phyloP scores from a whole-genome alignment of 2,113 vertebrate genomes.

The Todiramphus saurophagus region DNA sequence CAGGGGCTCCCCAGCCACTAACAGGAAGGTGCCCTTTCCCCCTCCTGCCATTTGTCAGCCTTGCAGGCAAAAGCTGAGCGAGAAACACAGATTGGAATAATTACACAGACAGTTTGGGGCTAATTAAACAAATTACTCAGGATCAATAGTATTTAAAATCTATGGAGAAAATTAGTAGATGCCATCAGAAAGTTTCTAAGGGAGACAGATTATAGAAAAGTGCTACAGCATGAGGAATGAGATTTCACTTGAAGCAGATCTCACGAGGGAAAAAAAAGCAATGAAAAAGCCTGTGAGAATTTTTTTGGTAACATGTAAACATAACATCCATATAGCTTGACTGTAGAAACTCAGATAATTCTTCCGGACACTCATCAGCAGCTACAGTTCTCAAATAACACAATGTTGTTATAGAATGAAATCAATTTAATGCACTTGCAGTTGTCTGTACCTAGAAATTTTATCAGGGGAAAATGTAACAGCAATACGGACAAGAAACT shows the following conservation, averaged over 20 bases:
- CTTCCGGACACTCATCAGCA: not conserved
- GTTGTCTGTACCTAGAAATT: not conserved
- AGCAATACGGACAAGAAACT: not conserved
- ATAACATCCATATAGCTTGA: not conserved
- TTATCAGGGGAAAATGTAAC: not conserved
- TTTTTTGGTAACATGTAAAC: not conserved
- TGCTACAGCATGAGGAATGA: slow-evolving; percentile 66
- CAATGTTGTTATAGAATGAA: not conserved
- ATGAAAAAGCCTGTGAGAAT: not conserved
- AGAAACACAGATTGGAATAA: slow-evolving; percentile 77
- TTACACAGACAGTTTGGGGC: slow-evolving; percentile 68
- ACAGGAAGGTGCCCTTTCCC: slow-evolving; percentile 68
- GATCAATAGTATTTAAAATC: slow-evolving; percentile 66
- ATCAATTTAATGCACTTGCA: not conserved
- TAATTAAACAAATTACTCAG: slow-evolving; percentile 78
- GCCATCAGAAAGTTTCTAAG: slow-evolving; percentile 69
- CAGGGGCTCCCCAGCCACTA: not conserved
- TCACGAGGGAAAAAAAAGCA: not conserved
- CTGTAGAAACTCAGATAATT: not conserved
- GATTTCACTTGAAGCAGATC: not conserved
- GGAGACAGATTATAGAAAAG: slow-evolving; percentile 72
- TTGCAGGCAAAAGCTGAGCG: slow-evolving; percentile 56
- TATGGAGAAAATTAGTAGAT: slow-evolving; percentile 68
- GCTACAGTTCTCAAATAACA: not conserved
- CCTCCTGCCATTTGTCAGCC: slow-evolving; percentile 65